These are phyloP conservation scores for Rhadinocentrus ornatus DNA, from an alignment of 2,797 vertebrate genomes.

Conservation along the genomic window DNA sequence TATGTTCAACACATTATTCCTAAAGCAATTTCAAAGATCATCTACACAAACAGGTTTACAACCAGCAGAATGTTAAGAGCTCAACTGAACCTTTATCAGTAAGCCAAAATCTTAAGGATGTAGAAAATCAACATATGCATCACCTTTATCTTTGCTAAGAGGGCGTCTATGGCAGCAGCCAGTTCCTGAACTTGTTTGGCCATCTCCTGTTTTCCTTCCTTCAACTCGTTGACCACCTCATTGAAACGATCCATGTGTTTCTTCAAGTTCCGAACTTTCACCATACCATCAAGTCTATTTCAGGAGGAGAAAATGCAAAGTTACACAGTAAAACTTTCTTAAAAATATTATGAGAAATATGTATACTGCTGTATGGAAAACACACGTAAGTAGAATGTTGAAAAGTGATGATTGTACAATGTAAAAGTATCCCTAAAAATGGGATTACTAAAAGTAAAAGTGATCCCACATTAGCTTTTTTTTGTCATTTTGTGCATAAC, in stretches of 20 bases:
- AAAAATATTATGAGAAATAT: not conserved
- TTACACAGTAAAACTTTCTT: not conserved
- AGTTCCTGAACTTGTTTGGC: conserved; percentile 90
- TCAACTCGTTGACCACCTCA: conserved; percentile 90
- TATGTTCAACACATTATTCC: conserved; percentile 1
- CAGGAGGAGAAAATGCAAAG: not conserved
- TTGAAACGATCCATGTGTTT: conserved; percentile 91
- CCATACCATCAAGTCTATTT: conserved; percentile 90
- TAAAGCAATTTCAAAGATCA: not conserved
- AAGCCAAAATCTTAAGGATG: no score
- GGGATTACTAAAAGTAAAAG: no score
- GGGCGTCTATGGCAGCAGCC: conserved; percentile 87
- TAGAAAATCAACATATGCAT: conserved; percentile 11
- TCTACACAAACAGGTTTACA: not conserved
- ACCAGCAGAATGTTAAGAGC: not conserved
- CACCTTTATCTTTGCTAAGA: conserved; percentile 93
- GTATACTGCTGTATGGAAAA: not conserved
- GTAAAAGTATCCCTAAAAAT: not conserved
- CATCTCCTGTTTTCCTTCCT: conserved; percentile 96
- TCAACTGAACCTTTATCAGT: not conserved
- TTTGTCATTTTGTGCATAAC: not conserved
- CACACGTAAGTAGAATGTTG: no score
- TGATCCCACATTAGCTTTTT: not conserved
- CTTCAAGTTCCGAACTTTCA: conserved; percentile 91
- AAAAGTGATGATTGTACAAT: not conserved